These are phyloP conservation scores for Leptura quadrifasciata DNA, from an alignment of 2,888 invertebrate genomes.

Conservation along the genomic window DNA sequence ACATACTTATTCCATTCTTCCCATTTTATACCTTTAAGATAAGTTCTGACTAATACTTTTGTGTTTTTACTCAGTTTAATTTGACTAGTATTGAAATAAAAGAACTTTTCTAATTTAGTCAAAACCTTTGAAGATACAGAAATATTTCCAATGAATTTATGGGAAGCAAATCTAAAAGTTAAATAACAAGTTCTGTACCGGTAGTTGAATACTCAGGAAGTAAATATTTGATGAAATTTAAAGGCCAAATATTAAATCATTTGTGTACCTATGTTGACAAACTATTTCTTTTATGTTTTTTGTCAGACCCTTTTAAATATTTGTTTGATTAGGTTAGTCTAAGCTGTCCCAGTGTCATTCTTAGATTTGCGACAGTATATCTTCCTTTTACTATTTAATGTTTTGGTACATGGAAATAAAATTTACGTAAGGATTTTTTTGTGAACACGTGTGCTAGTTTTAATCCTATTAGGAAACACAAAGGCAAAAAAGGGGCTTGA, in stretches of 20 bases:
- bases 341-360: slow-evolving; percentile 42
- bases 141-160: not conserved
- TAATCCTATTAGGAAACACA: slow-evolving; percentile 47
- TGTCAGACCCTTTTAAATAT: slow-evolving; percentile 51
- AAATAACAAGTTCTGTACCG: not conserved
- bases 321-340: slow-evolving; percentile 58
- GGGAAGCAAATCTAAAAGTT: not conserved
- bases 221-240: slow-evolving; percentile 52
- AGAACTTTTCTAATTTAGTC: too few species aligned
- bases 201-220: slow-evolving; percentile 44
- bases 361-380: slow-evolving; percentile 39
- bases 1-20: too few species aligned
- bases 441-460: slow-evolving; percentile 46
- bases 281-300: slow-evolving; percentile 50
- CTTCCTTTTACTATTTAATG: slow-evolving; percentile 19
- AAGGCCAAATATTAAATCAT: slow-evolving; percentile 45
- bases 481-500: slow-evolving; percentile 31
- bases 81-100: too few species aligned
- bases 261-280: slow-evolving; percentile 53
- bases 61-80: too few species aligned
- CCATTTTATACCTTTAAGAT: too few species aligned
- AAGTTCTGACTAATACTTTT: too few species aligned
- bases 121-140: too few species aligned
- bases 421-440: slow-evolving; percentile 26
- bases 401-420: slow-evolving; percentile 28